Percentiles rank a stretch among this genome's conserved stretches.
These are phyloP conservation scores for Amiota minor DNA, from an alignment of 2,888 invertebrate species.

Conservation along the genomic window DNA sequence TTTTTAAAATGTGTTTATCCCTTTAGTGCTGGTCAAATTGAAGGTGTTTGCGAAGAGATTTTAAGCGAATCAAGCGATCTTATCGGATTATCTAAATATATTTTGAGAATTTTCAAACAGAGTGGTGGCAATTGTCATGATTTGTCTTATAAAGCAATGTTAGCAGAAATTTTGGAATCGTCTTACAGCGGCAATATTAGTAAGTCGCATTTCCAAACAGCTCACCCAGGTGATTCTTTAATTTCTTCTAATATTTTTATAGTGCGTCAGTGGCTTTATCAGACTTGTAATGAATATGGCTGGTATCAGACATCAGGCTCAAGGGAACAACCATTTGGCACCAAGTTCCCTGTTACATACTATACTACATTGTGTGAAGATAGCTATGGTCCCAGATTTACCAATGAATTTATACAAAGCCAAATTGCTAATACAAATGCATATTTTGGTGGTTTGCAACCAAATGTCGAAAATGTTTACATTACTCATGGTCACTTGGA, in stretches of 20 bases:
- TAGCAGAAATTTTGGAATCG: constrained; percentile 47
- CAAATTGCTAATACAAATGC: constrained; percentile 72
- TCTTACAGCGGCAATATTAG: constrained; percentile 53
- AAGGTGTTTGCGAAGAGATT: constrained; percentile 58
- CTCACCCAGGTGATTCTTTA: no score
- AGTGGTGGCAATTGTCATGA: constrained; percentile 56
- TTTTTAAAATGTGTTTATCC: no score
- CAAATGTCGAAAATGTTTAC: constrained; percentile 75
- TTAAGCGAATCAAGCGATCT: constrained; percentile 61
- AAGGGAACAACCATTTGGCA: constrained; percentile 76
- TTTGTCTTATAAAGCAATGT: constrained; percentile 59
- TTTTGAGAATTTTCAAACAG: constrained; percentile 47
- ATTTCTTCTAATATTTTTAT: background rate
- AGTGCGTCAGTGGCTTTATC: constrained; percentile 84
- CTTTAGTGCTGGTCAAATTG: constrained; percentile 60
- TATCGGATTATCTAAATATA: constrained; percentile 56
- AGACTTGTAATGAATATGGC: constrained; percentile 90
- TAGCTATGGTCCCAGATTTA: constrained; percentile 60
- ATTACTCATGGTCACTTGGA: constrained; percentile 76
- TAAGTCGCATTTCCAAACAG: constrained; percentile 44
- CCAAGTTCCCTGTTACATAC: constrained; percentile 62
- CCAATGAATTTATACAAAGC: constrained; percentile 52
- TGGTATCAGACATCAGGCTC: constrained; percentile 85
- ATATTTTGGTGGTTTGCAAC: constrained; percentile 74
- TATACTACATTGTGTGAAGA: constrained; percentile 66